Evolutionary conservation across 2,113 vertebrate genomes (phyloP).

Genomic region (Erpornis zantholeuca): DNA sequence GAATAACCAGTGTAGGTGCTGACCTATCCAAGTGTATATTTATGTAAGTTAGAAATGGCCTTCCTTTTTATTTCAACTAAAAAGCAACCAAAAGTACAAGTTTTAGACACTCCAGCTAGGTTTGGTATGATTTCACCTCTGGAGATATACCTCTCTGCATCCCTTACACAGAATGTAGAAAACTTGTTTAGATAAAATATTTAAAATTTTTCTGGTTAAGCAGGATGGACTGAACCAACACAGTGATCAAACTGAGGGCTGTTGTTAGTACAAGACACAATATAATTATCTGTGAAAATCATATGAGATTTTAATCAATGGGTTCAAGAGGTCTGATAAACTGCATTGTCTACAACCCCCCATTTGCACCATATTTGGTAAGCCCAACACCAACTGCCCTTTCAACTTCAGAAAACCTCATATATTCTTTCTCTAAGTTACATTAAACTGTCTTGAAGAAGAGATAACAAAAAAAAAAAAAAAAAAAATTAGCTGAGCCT

Average conservation of each 20-base stretch:
- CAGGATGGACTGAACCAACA: not conserved
- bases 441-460: not conserved
- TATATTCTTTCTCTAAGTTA: not conserved
- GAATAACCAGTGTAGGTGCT: not conserved
- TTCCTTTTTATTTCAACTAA: not conserved
- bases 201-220: not conserved
- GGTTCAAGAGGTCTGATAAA: not conserved
- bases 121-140: not conserved
- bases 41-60: not conserved
- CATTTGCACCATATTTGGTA: not conserved
- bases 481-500: not conserved
- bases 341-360: not conserved
- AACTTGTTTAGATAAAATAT: not conserved
- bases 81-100: not conserved
- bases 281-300: not conserved
- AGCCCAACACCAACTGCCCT: not conserved
- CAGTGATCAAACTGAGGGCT: not conserved
- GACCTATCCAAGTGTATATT: not conserved
- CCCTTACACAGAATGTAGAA: not conserved
- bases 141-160: not conserved
- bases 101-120: not conserved
- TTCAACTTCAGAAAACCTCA: not conserved
- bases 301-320: not conserved
- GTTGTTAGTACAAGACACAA: not conserved
- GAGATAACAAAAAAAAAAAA: not conserved